Evolutionary conservation across 2,797 vertebrate genomes (phyloP).

Genomic region (Coregonus ussuriensis): DNA sequence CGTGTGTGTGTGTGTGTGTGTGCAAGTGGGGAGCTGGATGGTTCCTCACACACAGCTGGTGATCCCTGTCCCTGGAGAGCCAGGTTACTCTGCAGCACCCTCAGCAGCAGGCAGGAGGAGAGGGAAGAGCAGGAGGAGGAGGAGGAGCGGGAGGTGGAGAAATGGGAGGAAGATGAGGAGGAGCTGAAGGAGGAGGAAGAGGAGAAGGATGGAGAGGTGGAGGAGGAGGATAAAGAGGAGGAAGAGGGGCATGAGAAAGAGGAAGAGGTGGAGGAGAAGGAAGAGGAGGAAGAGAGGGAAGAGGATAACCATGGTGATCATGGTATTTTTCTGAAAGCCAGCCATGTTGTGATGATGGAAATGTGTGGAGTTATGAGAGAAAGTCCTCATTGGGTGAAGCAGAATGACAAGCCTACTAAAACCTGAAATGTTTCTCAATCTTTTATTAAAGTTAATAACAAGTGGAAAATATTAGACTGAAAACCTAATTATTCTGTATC

Average conservation of each 20-base stretch:
- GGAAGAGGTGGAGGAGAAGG: slow-evolving; percentile 10
- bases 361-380: neutral
- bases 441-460: slow-evolving; percentile 59
- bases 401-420: slow-evolving; percentile 2
- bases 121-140: slow-evolving; percentile 57
- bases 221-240: slow-evolving; percentile 47
- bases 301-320: slow-evolving; percentile 59
- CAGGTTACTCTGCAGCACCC: slow-evolving; percentile 49
- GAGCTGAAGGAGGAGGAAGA: slow-evolving; percentile 37
- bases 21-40: slow-evolving; percentile 45
- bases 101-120: slow-evolving; percentile 61
- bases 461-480: slow-evolving; percentile 29
- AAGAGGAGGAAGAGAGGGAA: slow-evolving; percentile 22
- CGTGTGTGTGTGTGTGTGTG: slow-evolving; percentile 22
- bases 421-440: slow-evolving; percentile 39
- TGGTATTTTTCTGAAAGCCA: slow-evolving; percentile 53
- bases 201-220: slow-evolving; percentile 42
- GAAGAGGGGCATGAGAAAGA: neutral
- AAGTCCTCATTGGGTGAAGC: neutral
- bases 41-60: slow-evolving; percentile 63
- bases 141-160: slow-evolving; percentile 27
- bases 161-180: neutral
- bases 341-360: neutral
- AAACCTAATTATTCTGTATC: slow-evolving; percentile 21
- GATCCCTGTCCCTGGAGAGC: slow-evolving; percentile 56